Conservation (phyloP, 2,797 vertebrate genomes). For the Saxicola maurus region DNA sequence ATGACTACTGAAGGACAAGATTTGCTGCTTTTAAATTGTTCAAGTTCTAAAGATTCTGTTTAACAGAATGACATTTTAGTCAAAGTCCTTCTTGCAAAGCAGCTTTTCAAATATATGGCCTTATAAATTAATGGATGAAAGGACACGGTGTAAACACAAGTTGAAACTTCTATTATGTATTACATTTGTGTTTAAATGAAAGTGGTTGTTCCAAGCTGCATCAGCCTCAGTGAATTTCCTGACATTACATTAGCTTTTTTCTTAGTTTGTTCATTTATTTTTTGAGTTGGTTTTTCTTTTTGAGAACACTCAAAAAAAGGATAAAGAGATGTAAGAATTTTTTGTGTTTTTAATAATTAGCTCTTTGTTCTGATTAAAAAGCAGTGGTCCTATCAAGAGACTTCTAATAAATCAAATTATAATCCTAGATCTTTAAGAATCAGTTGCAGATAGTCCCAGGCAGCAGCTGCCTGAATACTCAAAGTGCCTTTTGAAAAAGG, state of each 20-base stretch:
- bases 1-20: not conserved
- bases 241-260: not conserved
- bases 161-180: not conserved
- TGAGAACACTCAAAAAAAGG: not conserved
- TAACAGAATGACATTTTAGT: not conserved
- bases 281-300: not conserved
- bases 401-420: not conserved
- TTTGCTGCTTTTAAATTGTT: not conserved
- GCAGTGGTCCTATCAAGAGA: not conserved
- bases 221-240: not conserved
- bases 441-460: not conserved
- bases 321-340: not conserved
- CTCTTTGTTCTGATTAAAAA: not conserved
- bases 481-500: not conserved
- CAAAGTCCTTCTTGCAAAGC: not conserved
- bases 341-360: not conserved
- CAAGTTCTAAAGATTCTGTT: not conserved
- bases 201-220: not conserved
- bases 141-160: not conserved
- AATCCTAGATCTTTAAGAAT: not conserved
- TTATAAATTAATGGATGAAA: not conserved
- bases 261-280: not conserved
- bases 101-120: not conserved
- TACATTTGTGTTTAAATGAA: not conserved
- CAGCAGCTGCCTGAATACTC: not conserved